Evolutionary conservation across 2,888 invertebrate genomes (phyloP), one percentile per base, ranked within the genome.

Genomic region (Drosophila yooni): DNA sequence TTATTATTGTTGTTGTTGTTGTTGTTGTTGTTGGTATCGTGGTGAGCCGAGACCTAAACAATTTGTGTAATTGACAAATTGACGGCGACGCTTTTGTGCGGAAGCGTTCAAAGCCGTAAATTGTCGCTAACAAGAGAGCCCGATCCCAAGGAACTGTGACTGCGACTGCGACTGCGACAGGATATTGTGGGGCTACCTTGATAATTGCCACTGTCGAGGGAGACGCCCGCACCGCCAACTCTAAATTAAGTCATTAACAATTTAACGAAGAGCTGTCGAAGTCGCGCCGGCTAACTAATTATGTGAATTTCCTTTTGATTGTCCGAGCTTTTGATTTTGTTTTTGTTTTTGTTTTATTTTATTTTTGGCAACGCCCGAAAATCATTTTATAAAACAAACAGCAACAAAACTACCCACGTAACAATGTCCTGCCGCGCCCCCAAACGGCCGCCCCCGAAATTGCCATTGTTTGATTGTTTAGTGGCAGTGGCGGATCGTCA

Each of bases 41-140:
- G 71, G 69, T 72, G 76, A 70, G 73, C 53, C 66, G 80, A 76
- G 80, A 73, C 68, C 77, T 79, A 82, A 89, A 91, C 90, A 91
- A 92, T 92, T 92, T 92, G 90, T 89, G 90, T 92, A 92, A 92
- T 92, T 92, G 92, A 92, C 92, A 92, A 92, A 92, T 92, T 92
- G 92, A 91, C 91, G 91, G 90, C 88, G 76, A 77, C 82, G 88
- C 88, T 83, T 83, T 88, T 89, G 89, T 90, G 89, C 88, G 90
- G 89, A 88, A 87, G 89, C 90, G 88, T 76, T 81, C 89, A 82
- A 87, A 83, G 89, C 84, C 82, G 87, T 88, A 90, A 90, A 82
- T 88, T 90, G 90, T 90, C 91, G 84, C 89, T 91, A 90, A 90
- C 91, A 91, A 91, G 90, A 79, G 82, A 76, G 64, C 73, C 74